A percentile compares a stretch with the other conserved stretches of the same genome.
Conservation (phyloP, 2,888 invertebrate genomes). For the Drosophila parthenogenetica region DNA sequence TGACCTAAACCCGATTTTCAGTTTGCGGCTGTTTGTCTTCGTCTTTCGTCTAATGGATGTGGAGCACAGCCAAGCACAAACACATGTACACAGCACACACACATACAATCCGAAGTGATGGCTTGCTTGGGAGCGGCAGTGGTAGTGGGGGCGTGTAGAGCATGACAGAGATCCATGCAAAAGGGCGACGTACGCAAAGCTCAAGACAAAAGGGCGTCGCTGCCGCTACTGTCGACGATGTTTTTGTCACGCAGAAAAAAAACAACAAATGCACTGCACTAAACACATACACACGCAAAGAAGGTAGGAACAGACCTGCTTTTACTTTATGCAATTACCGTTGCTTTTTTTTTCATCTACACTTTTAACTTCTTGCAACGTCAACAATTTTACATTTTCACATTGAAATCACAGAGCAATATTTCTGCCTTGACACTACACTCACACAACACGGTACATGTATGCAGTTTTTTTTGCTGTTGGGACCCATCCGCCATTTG, state of each 20-base stretch:
- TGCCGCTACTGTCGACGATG: constrained; percentile 29
- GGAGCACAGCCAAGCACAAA: constrained; percentile 42
- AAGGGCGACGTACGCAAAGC: constrained; percentile 55
- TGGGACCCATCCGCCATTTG: constrained; percentile 74
- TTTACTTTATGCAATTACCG: constrained; percentile 53
- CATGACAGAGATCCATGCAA: constrained; percentile 41
- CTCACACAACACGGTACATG: constrained; percentile 31
- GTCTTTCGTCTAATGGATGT: constrained; percentile 49
- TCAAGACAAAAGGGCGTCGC: constrained; percentile 78
- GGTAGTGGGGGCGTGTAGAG: constrained; percentile 12
- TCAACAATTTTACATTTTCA: constrained; percentile 71
- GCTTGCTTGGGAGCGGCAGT: constrained; percentile 9
- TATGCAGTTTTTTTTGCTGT: constrained; percentile 66
- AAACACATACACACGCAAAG: constrained; percentile 11
- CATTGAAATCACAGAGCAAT: constrained; percentile 58
- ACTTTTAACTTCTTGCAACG: constrained; percentile 66
- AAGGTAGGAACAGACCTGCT: constrained; percentile 20
- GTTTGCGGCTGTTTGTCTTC: constrained; percentile 57
- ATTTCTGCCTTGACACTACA: constrained; percentile 48
- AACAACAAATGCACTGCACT: constrained; percentile 63
- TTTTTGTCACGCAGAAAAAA: constrained; percentile 35
- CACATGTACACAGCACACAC: constrained; percentile 23
- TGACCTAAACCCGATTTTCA: constrained; percentile 66
- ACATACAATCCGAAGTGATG: constrained; percentile 31
- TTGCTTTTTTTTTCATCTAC: constrained; percentile 36